A percentile compares a stretch with the other conserved stretches of the same genome.
Evolutionary conservation across 2,888 invertebrate genomes (phyloP).

Genomic region (Tortrix viridana): DNA sequence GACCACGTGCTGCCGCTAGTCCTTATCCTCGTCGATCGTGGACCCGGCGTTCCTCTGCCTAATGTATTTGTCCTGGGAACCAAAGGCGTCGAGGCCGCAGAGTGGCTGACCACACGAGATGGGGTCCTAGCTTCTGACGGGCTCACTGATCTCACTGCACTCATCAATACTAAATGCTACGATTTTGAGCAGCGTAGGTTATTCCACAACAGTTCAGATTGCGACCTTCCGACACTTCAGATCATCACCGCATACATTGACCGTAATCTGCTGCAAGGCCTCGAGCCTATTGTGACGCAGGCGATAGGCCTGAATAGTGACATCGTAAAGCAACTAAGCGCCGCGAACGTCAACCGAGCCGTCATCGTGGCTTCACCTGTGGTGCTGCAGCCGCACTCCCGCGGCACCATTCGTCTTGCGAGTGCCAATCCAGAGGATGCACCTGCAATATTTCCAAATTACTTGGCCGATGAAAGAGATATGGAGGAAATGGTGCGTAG

Average conservation of each 20-base stretch:
- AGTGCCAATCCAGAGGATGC: constrained; percentile 49
- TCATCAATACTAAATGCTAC: constrained; percentile 62
- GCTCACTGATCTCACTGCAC: constrained; percentile 55
- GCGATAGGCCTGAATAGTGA: constrained; percentile 44
- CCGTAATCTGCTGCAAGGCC: constrained; percentile 44
- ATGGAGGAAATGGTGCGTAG: constrained; percentile 52
- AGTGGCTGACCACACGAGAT: constrained; percentile 44
- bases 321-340: constrained; percentile 49
- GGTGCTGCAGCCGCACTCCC: constrained; percentile 56
- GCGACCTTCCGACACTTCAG: constrained; percentile 60
- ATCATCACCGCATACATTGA: constrained; percentile 55
- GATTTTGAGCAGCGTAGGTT: constrained; percentile 48
- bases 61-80: constrained; percentile 38
- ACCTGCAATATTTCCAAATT: constrained; percentile 62
- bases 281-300: constrained; percentile 41
- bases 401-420: constrained; percentile 56
- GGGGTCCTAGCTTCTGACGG: constrained; percentile 62
- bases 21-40: constrained; percentile 50
- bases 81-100: constrained; percentile 37
- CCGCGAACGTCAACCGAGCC: constrained; percentile 48
- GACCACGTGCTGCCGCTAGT: constrained; percentile 59
- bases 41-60: constrained; percentile 19
- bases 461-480: constrained; percentile 55
- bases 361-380: constrained; percentile 53
- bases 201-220: constrained; percentile 47